Percentiles rank a stretch among this genome's conserved stretches.
These are phyloP conservation scores for Volucella inanis DNA, from an alignment of 2,888 invertebrate genomes.

Conservation along the genomic window DNA sequence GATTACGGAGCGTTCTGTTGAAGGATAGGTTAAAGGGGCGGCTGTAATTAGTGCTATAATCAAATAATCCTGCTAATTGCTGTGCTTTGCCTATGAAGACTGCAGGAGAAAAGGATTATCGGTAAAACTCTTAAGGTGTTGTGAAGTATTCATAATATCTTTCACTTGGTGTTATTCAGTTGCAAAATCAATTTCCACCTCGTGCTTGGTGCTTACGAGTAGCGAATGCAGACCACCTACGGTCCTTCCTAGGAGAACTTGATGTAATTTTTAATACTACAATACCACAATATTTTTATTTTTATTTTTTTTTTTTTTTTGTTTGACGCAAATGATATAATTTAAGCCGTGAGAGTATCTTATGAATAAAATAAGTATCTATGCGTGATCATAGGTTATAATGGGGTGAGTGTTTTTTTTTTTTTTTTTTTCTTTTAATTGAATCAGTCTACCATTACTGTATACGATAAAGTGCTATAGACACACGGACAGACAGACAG, in stretches of 20 bases:
- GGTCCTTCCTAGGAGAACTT: too few species aligned
- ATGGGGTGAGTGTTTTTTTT: constrained; percentile 20
- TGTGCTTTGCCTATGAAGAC: constrained; percentile 67
- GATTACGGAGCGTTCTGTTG: constrained; percentile 44
- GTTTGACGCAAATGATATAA: constrained; percentile 38
- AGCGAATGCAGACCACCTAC: too few species aligned
- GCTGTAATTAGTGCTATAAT: constrained; percentile 76
- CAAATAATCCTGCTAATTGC: constrained; percentile 78
- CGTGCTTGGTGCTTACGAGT: neutral
- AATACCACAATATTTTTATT: neutral
- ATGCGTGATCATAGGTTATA: constrained; percentile 65
- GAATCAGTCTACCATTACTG: constrained; percentile 67
- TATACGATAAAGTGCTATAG: constrained; percentile 48
- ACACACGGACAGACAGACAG: constrained; percentile 18
- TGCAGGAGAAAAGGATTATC: constrained; percentile 75
- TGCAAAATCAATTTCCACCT: constrained; percentile 65
- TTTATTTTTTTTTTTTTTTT: neutral
- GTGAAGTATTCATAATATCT: neutral
- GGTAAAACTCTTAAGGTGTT: constrained; percentile 36
- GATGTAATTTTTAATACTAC: neutral
- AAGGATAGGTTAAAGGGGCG: neutral
- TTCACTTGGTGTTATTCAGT: constrained; percentile 1
- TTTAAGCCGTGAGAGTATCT: constrained; percentile 52
- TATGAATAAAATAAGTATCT: constrained; percentile 42
- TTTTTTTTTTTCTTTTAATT: constrained; percentile 52